Evolutionary conservation across 2,888 invertebrate species (phyloP), one percentile per base, ranked within the genome.

Genomic region (Chaetogeoica ovagalla): DNA sequence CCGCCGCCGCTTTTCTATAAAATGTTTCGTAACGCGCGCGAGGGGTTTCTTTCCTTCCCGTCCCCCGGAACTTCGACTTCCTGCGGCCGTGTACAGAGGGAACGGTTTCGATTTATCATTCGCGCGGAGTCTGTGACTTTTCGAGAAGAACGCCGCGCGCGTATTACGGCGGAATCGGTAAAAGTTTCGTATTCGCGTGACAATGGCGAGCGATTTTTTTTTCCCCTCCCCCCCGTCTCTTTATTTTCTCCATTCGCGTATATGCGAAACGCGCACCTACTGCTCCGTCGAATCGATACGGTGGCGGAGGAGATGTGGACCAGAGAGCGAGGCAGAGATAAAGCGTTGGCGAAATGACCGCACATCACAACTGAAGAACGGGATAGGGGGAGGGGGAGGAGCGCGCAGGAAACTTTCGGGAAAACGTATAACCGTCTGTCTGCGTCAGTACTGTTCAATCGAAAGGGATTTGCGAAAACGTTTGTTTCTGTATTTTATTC

Each of bases 111-210:
- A 76, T 76, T 68, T 76, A 68, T 76, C 75, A 76, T 59, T 76
- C 43, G 66, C 43, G 66, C 30, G 30, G 30, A 30, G 30, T 59
- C 57, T 21, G 23, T 74, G 15, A 55, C 65, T 21, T 30, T 30
- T 4, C 30, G 30, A 30, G 30, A 30, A 30, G 30, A 30, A 30
- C 30, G 30, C n/a, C 23, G 48, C 43, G 43, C 17, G 21, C 75
- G 48, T 75, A 75, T 68, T 68, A 68, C 59, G 75, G n/a, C n/a
- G n/a, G n/a, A 68, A 76, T 68, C 68, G n/a, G 48, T 68, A 76
- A 76, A 76, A 76, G 75, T 76, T 76, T 68, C 66, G 6, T 30
- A 43, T 43, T 43, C 59, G 57, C 59, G 11, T 4, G 74, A 74
- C 74, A 74, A 75, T 30, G 75, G 59, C 59, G 59, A 59, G 57